Percentiles rank a stretch among this genome's conserved stretches.
Conservation (phyloP, 2,113 vertebrate species). For the Crotalus horridus region DNA sequence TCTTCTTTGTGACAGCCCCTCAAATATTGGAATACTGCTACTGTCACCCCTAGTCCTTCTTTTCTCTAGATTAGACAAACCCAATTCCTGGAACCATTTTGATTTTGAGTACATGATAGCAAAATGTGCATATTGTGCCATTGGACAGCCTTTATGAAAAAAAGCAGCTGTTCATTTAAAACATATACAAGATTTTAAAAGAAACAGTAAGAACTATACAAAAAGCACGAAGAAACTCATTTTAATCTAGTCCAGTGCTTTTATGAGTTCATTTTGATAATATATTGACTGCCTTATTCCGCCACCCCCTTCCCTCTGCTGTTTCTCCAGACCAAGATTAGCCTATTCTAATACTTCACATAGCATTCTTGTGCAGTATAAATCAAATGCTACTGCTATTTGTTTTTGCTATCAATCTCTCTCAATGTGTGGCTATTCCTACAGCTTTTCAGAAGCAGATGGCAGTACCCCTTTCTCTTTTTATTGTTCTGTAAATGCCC, state of each 20-base stretch:
- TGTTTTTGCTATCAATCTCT: neutral
- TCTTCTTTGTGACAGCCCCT: neutral
- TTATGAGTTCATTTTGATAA: neutral
- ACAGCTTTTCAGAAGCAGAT: slow-evolving; percentile 15
- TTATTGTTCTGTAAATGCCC: slow-evolving; percentile 5
- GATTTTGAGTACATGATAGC: neutral
- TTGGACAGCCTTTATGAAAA: neutral
- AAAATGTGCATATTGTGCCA: neutral
- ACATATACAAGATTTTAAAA: slow-evolving; percentile 9
- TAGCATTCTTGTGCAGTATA: neutral
- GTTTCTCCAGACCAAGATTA: neutral
- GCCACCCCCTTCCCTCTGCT: too few species aligned
- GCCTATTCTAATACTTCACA: neutral
- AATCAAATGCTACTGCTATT: slow-evolving; percentile 1
- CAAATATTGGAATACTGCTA: neutral
- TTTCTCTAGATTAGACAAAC: too few species aligned
- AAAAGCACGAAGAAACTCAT: neutral
- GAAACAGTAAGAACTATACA: neutral
- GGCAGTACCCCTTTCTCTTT: neutral
- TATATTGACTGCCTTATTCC: neutral
- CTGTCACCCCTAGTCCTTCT: too few species aligned
- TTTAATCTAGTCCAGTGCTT: neutral
- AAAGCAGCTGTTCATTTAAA: neutral
- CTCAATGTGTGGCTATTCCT: neutral
- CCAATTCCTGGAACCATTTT: neutral